Evolutionary conservation across 2,113 vertebrate genomes (phyloP), one percentile per base, ranked within the genome.

Genomic region (Gymnobelideus leadbeateri): DNA sequence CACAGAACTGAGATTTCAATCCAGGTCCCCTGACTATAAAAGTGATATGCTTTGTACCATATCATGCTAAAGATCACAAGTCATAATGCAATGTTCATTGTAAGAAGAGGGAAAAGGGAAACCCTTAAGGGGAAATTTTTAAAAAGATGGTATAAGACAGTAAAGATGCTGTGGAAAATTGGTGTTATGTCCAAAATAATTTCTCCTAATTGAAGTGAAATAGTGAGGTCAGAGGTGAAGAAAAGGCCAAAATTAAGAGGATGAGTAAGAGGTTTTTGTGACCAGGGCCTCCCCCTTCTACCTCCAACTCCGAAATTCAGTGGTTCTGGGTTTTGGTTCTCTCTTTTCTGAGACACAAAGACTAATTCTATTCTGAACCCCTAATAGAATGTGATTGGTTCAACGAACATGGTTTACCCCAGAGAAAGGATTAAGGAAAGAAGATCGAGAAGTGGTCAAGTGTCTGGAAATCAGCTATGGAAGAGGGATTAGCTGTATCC

Each of bases 31-130:
- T 77, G 61, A 68, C 14, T 14, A 14, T 31, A 31, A 61, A 31
- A 31, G 3, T 61, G 37, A n/a, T n/a, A 37, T 37, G n/a, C 37
- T 37, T 77, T 77, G 28, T 11, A 3, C 57, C 31, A n/a, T 11
- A 3, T 31, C 31, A n/a, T 19, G 37, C 61, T n/a, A 77, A n/a
- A 77, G 61, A 77, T 37, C 52, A 91, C 23, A 92, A 93, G 96
- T 90, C 1, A 53, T 24, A 6, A 89, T 2, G 43, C 10, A 91
- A 4, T 14, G 57, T 12, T 68, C 61, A n/a, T 19, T 68, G 61
- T n/a, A 77, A n/a, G 6, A 95, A 96, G 57, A 51, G 43, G n/a
- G 57, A 93, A 93, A 93, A 92, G 5, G 90, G 2, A 92, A 96
- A 77, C 24, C 90, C 57, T 92, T 68, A 92, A 1, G 84, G 51